Evolutionary conservation across 2,113 vertebrate genomes (phyloP).

Genomic region (Todiramphus saurophagus): DNA sequence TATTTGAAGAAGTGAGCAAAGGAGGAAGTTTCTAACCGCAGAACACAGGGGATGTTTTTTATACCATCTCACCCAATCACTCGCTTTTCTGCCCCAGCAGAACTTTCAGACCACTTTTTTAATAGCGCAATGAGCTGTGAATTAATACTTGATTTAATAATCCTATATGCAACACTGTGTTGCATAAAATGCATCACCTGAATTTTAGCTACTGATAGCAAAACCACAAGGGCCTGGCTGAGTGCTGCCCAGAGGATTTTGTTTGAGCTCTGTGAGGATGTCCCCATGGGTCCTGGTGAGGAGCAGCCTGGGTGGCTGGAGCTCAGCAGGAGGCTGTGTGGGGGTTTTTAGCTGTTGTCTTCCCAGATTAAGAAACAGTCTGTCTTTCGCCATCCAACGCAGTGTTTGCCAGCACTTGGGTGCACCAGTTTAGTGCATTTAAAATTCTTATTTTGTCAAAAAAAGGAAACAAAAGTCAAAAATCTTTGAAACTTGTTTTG

Average conservation of each 20-base stretch:
- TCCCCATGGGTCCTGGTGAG: accelerated
- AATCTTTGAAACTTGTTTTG: not conserved
- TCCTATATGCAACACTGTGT: accelerated
- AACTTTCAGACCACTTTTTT: not conserved
- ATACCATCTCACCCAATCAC: not conserved
- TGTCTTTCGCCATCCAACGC: accelerated
- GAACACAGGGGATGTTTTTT: not conserved
- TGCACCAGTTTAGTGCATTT: too few relatives aligned
- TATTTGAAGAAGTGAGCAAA: not conserved
- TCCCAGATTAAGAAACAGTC: not conserved
- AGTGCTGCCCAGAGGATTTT: not conserved
- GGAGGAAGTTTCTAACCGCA: constrained; percentile 51
- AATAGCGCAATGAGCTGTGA: not conserved
- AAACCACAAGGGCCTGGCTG: accelerated
- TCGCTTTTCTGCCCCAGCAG: not conserved
- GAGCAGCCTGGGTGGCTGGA: not conserved
- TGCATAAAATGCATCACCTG: not conserved
- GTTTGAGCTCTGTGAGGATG: not conserved
- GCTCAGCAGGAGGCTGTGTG: not conserved
- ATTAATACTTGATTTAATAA: not conserved
- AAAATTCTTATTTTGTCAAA: not conserved
- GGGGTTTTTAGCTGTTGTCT: not conserved
- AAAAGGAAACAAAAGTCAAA: not conserved
- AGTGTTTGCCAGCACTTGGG: not conserved
- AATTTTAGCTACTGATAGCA: not conserved